Percentiles rank a stretch among this genome's conserved stretches.
Conservation (phyloP, 2,888 invertebrate genomes). For the Euzetes globulus region DNA sequence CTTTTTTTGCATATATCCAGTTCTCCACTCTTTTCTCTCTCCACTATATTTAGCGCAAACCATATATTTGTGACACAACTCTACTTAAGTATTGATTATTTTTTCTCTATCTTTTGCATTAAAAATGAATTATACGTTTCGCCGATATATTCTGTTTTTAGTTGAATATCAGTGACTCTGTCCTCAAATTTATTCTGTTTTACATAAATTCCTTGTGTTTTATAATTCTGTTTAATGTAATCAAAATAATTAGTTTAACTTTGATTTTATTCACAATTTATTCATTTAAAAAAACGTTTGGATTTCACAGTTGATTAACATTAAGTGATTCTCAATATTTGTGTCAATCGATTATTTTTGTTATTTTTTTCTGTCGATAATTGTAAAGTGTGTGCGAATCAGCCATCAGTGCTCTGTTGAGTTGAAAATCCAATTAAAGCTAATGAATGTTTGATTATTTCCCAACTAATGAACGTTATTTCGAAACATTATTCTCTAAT, state of each 20-base stretch:
- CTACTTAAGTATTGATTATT: constrained; percentile 24
- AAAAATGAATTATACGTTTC: constrained; percentile 25
- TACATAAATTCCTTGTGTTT: too few relatives aligned
- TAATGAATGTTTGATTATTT: constrained; percentile 4
- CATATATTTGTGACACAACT: constrained; percentile 17
- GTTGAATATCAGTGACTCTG: background rate
- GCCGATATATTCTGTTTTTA: background rate
- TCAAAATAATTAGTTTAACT: too few relatives aligned
- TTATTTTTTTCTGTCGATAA: too few relatives aligned
- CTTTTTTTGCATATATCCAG: background rate
- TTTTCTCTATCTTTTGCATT: constrained; percentile 13
- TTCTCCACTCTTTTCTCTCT: background rate
- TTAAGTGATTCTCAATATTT: too few relatives aligned
- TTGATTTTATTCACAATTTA: too few relatives aligned
- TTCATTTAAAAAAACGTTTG: too few relatives aligned
- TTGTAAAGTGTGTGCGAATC: too few relatives aligned
- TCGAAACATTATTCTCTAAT: background rate
- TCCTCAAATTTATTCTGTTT: too few relatives aligned
- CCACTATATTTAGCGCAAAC: constrained; percentile 9
- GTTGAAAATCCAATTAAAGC: background rate
- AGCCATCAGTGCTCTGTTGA: too few relatives aligned
- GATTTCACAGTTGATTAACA: too few relatives aligned
- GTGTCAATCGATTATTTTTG: too few relatives aligned
- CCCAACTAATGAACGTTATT: background rate
- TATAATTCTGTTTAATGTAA: too few relatives aligned